These are phyloP conservation scores for Lampropteryx suffumata DNA, from an alignment of 2,888 invertebrate genomes.

Conservation along the genomic window DNA sequence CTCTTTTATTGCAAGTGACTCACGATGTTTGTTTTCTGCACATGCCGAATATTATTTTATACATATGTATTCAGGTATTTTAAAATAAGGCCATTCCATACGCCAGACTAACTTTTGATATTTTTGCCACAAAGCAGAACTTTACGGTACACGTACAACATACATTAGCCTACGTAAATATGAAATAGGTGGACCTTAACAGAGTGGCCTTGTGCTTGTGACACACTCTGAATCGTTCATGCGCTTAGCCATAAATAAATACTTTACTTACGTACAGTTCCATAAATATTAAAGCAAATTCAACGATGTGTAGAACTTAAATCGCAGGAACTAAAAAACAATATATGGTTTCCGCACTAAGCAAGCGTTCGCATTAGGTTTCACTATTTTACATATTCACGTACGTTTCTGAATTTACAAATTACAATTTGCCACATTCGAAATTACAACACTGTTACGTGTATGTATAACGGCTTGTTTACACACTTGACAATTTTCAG, in stretches of 20 bases:
- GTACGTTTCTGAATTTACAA: conserved; percentile 3
- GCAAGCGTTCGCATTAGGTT: conserved; percentile 11
- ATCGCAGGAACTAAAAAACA: conserved; percentile 10
- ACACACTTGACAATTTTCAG: conserved; percentile 45
- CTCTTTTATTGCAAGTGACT: conserved; percentile 39
- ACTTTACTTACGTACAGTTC: conserved; percentile 28
- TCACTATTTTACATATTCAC: conserved; percentile 30
- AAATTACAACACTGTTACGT: conserved; percentile 22
- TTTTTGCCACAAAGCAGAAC: neutral
- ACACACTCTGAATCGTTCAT: conserved; percentile 38
- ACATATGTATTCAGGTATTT: no score
- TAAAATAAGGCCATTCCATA: no score
- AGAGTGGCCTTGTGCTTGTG: conserved; percentile 42
- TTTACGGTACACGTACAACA: neutral
- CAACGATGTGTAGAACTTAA: neutral
- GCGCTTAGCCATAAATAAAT: conserved; percentile 21
- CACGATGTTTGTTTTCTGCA: conserved; percentile 17
- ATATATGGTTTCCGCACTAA: conserved; percentile 4
- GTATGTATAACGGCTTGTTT: conserved; percentile 40
- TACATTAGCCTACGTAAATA: conserved; percentile 40
- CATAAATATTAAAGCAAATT: conserved; percentile 17
- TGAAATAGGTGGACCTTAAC: conserved; percentile 44
- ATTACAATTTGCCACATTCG: conserved; percentile 8
- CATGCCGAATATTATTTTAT: conserved; percentile 1
- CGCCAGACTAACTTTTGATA: no score